Conservation (phyloP, 2,888 invertebrate species). For the Podabrus alpinus region DNA sequence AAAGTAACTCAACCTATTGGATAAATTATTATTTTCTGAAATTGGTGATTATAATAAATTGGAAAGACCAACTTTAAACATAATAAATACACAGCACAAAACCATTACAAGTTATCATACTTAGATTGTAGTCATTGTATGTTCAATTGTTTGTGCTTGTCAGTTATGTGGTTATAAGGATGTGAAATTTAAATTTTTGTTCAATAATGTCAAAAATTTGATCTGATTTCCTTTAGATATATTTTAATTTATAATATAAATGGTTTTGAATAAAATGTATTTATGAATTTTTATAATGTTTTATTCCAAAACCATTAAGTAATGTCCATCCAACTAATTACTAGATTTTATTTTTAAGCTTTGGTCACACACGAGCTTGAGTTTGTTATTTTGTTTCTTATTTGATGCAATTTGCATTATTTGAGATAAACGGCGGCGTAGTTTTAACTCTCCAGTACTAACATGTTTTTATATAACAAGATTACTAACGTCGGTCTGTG, state of each 20-base stretch:
- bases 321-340: no score
- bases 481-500: no score
- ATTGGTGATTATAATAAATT: constrained; percentile 12
- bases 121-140: constrained; percentile 35
- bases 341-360: no score
- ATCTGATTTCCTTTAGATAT: constrained; percentile 33
- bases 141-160: constrained; percentile 35
- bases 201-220: constrained; percentile 32
- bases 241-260: constrained; percentile 36
- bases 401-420: no score
- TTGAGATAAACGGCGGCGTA: no score
- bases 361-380: no score
- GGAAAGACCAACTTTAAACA: constrained; percentile 26
- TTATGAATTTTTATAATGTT: constrained; percentile 14
- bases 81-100: constrained; percentile 27
- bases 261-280: constrained; percentile 39
- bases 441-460: no score
- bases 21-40: not conserved
- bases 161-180: constrained; percentile 28
- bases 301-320: not conserved
- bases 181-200: constrained; percentile 33
- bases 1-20: not conserved
- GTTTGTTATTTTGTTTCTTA: no score
- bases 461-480: no score
- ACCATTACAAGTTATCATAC: constrained; percentile 31